Percentiles rank a stretch among this genome's conserved stretches.
Evolutionary conservation across 1,140 invertebrate genomes (phyloP).

Genomic region (Drosophila subobscura): DNA sequence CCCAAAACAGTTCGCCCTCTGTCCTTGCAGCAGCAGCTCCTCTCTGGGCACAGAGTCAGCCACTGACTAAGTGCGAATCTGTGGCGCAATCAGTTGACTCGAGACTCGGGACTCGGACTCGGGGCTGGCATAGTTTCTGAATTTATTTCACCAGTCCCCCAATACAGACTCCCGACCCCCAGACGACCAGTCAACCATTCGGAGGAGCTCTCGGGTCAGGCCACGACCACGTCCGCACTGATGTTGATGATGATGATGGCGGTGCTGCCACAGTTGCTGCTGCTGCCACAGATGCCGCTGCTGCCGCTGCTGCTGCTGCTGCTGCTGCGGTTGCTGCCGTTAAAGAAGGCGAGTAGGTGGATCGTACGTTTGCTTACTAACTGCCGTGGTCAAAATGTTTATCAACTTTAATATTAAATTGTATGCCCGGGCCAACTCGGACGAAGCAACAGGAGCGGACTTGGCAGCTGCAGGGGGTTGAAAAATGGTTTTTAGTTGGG

Average conservation of each 20-base stretch:
- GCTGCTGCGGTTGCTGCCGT: conserved; percentile 60
- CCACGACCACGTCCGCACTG: conserved; percentile 64
- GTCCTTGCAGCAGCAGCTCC: not conserved
- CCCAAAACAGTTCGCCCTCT: conserved; percentile 44
- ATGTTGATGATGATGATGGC: conserved; percentile 60
- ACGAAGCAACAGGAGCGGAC: conserved; percentile 33
- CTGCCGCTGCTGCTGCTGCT: conserved; percentile 50
- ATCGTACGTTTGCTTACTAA: conserved; percentile 83
- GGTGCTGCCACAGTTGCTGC: conserved; percentile 39
- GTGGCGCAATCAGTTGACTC: conserved; percentile 79
- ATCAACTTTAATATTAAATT: conserved; percentile 83
- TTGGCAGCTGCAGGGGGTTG: not conserved
- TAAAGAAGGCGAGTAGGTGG: conserved; percentile 82
- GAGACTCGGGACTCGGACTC: conserved; percentile 19
- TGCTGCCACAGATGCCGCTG: conserved; percentile 46
- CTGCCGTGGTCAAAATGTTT: conserved; percentile 83
- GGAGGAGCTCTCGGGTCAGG: conserved; percentile 31
- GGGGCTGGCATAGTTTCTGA: conserved; percentile 73
- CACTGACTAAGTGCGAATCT: conserved; percentile 81
- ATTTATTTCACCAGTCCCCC: conserved; percentile 72
- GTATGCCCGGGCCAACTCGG: conserved; percentile 66
- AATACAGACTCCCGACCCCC: conserved; percentile 35
- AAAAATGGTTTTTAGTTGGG: not conserved
- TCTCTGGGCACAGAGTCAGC: conserved; percentile 28
- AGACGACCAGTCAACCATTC: conserved; percentile 24